Base-by-base conservation (phyloP, 1,140 invertebrate species). In the Polypedilum vanderplanki region DNA sequence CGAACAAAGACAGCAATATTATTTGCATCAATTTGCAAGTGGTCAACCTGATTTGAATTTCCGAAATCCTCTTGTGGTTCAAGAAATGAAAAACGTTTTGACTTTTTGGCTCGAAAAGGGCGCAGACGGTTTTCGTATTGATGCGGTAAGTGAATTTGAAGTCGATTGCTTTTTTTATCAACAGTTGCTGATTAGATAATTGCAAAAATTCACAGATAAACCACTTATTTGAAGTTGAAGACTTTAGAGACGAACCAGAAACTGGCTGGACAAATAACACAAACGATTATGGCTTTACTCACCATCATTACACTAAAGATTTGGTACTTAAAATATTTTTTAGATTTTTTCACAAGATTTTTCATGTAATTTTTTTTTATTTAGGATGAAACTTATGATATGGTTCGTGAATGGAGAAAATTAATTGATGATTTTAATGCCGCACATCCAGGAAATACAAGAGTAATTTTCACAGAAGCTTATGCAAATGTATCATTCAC, bases 21-120 rank as follows among this genome's bases (percentile, higher is more conserved):
- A 90, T 76, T 80, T 87, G 8, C 88, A 90, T 79, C 85, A 87
- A 76, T 91, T 91, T 78, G 83, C 85, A 0, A 76, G 80, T 0
- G 84, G 86, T 18, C 89, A 92, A 77, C 89, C 89, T 0, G 91
- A 93, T 79, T 85, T 93, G 9, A 92, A 93, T 80, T 90, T 88
- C 74, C 83, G 87, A 2, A 89, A 88, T 79, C 80, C 80, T 0
- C 79, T 77, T 0, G 83, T 90, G 1, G 80, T 83, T 3, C 75
- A 85, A 0, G 88, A 89, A 77, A 88, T 89, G 86, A 81, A 86
- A 20, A 82, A 85, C 33, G 87, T 85, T 4, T 81, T 87, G 76
- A 79, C 76, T 3, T 88, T 87, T 79, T 93, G 91, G 90, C 76
- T 92, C 0, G 83, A 89, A 8, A 83, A 84, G 77, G 91, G 90